phyloP scores from a whole-genome alignment of 2,797 vertebrate species.

The Vultur gryphus region DNA sequence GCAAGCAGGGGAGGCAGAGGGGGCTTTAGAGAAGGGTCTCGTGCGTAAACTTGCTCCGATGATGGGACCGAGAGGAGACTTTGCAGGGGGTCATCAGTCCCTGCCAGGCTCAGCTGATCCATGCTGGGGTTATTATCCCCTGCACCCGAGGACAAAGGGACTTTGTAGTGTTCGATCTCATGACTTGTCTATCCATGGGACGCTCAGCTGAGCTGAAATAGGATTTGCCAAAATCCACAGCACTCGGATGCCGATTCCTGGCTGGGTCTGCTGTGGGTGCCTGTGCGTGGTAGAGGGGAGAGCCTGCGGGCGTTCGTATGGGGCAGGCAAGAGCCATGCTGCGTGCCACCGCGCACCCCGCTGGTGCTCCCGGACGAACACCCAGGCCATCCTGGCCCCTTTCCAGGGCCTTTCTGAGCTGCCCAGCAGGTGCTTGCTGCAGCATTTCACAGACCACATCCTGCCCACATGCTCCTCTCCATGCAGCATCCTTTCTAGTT shows the following conservation, averaged over 20 bases:
- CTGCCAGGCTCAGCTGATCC: not conserved
- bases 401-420: not conserved
- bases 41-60: accelerated
- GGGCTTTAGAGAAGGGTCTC: not conserved
- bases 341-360: accelerated
- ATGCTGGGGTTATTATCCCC: not conserved
- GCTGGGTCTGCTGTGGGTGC: not conserved
- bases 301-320: accelerated
- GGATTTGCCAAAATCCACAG: not conserved
- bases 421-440: not conserved
- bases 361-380: accelerated
- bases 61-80: accelerated
- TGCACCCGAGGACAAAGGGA: not conserved
- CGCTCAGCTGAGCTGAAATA: not conserved
- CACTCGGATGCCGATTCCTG: not conserved
- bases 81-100: not conserved
- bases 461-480: not conserved
- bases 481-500: not conserved
- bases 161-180: not conserved
- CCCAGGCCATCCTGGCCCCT: accelerated
- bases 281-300: not conserved
- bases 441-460: not conserved
- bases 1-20: not conserved
- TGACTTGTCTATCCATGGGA: not conserved
- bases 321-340: accelerated